Base-by-base conservation (phyloP, 2,888 invertebrate species). In the Synergus japonicus region DNA sequence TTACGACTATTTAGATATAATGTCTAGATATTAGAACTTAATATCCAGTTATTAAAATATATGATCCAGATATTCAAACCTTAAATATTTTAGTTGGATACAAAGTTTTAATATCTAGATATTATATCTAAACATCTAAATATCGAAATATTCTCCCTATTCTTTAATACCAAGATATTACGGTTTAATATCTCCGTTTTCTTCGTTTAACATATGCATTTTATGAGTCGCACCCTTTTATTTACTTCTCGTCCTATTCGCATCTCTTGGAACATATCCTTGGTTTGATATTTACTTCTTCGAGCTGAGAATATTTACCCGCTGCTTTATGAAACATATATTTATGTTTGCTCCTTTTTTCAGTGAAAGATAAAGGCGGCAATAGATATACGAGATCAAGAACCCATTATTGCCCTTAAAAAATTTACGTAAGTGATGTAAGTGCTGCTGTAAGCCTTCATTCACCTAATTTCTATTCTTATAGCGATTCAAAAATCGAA, bases 301-400 rank as follows among this genome's bases (percentile, higher is more conserved):
- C 66, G 60, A 67, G 60, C 41, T 41, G 60, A 18, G 60, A 79
- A 79, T 82, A 76, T 82, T 79, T 79, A 64, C 79, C 29, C 73
- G 58, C 63, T 69, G 64, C 69, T 79, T 79, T 76, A 64, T 76
- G 76, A 13, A 66, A 12, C 73, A 78, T 67, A 67, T 79, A 65
- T 82, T 78, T 78, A 81, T 76, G 64, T 69, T 77, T 76, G 64
- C 29, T 54, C 73, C 49, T n/a, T 54, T 18, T 69, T 69, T 69
- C 22, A 69, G 69, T 69, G 22, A 49, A n/a, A 73, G 10, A 73
- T 73, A 73, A 73, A 49, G 10, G 0, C n/a, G 2, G 37, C 29
- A 69, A 15, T 60, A 22, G 12, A 60, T 3, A 29, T 22, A 9
- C n/a, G 37, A 73, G 41, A 73, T n/a, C 15, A 37, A 29, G 15